Percentiles rank a stretch among this genome's conserved stretches.
Evolutionary conservation across 2,888 invertebrate genomes (phyloP).

Genomic region (Tribolium freemani): DNA sequence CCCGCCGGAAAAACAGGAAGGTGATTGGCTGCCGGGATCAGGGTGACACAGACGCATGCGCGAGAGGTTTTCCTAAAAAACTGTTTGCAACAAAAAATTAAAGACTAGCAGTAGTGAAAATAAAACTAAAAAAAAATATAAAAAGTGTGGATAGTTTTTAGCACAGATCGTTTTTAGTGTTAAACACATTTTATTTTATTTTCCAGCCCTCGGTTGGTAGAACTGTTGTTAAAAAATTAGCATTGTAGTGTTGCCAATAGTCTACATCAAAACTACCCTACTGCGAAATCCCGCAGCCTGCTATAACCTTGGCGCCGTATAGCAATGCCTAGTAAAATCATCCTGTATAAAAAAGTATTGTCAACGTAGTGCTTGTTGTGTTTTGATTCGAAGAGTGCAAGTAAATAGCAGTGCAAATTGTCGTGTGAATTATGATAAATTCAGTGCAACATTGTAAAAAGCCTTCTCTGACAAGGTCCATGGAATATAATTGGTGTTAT

Average conservation of each 20-base stretch:
- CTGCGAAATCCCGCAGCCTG: slow-evolving; percentile 15
- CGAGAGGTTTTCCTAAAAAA: too few species aligned
- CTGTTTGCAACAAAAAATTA: too few species aligned
- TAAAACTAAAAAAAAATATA: too few species aligned
- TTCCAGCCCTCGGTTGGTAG: too few species aligned
- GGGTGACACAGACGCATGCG: too few species aligned
- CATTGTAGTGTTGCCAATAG: slow-evolving; percentile 5
- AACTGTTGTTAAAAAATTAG: too few species aligned
- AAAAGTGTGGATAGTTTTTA: too few species aligned
- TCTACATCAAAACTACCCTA: background rate
- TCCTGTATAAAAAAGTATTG: slow-evolving; percentile 22
- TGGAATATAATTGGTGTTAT: slow-evolving; percentile 28
- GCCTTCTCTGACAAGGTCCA: background rate
- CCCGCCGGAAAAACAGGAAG: background rate
- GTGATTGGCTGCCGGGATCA: background rate
- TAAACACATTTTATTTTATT: too few species aligned
- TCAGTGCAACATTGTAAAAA: background rate
- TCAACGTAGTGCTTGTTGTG: slow-evolving; percentile 11
- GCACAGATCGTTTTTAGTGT: too few species aligned
- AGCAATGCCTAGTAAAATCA: slow-evolving; percentile 9
- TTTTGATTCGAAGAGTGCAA: slow-evolving; percentile 7
- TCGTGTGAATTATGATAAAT: slow-evolving; percentile 8
- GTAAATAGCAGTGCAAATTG: background rate
- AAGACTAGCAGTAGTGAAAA: too few species aligned
- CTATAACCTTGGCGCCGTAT: slow-evolving; percentile 36